Percentiles rank a stretch among this genome's conserved stretches.
Evolutionary conservation across 2,888 invertebrate genomes (phyloP).

Genomic region (Petrolisthes manimaculis): DNA sequence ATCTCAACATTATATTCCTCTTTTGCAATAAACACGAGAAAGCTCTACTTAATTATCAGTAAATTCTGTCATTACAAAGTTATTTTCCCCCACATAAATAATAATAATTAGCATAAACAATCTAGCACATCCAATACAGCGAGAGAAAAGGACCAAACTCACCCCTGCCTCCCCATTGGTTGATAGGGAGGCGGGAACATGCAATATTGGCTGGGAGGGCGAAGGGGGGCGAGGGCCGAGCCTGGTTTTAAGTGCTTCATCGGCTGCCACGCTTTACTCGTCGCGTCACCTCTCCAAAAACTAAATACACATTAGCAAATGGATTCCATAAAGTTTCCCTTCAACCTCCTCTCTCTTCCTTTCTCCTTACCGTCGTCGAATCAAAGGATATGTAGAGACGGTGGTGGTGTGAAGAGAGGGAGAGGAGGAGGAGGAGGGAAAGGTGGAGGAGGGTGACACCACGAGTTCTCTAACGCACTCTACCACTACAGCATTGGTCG

Average conservation of each 20-base stretch:
- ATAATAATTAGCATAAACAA: slow-evolving; percentile 45
- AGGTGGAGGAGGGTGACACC: slow-evolving; percentile 39
- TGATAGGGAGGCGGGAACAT: slow-evolving; percentile 51
- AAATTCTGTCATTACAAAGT: slow-evolving; percentile 43
- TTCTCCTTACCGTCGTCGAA: slow-evolving; percentile 12
- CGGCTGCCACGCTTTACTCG: slow-evolving; percentile 36
- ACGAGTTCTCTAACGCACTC: slow-evolving; percentile 44
- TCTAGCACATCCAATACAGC: slow-evolving; percentile 63
- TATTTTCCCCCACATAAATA: slow-evolving; percentile 42
- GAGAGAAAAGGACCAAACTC: slow-evolving; percentile 47
- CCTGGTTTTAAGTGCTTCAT: slow-evolving; percentile 33
- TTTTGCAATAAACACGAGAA: slow-evolving; percentile 46
- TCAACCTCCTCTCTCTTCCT: slow-evolving; percentile 18
- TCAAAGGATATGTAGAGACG: slow-evolving; percentile 1
- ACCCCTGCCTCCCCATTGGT: slow-evolving; percentile 52
- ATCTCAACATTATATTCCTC: slow-evolving; percentile 15
- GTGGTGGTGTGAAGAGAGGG: slow-evolving; percentile 8
- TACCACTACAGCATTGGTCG: slow-evolving; percentile 61
- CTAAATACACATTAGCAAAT: background rate
- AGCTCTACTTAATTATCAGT: slow-evolving; percentile 51
- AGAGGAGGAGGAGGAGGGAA: slow-evolving; percentile 5
- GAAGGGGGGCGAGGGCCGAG: slow-evolving; percentile 40
- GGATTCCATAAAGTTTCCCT: background rate
- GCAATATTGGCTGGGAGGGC: slow-evolving; percentile 56
- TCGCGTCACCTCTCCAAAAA: slow-evolving; percentile 38